Conservation (phyloP, 2,888 invertebrate species). For the Vanessa cardui region DNA sequence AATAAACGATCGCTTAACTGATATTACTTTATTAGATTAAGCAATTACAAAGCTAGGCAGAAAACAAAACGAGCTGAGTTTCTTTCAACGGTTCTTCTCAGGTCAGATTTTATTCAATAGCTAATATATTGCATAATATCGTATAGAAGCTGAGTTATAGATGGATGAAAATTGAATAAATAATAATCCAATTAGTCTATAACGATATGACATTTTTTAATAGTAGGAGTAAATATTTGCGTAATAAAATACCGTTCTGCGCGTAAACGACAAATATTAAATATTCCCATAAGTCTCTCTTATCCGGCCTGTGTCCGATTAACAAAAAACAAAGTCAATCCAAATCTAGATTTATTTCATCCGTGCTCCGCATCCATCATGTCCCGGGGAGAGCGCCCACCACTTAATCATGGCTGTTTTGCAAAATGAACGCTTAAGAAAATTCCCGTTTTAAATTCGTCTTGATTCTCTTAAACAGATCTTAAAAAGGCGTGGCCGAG, state of each 20-base stretch:
- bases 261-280: background rate
- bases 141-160: too few species aligned
- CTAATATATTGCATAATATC: too few species aligned
- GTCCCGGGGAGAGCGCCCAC: slow-evolving; percentile 49
- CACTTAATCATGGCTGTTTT: slow-evolving; percentile 70
- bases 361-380: slow-evolving; percentile 42
- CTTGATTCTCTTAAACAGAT: slow-evolving; percentile 64
- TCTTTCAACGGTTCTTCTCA: too few species aligned
- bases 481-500: slow-evolving; percentile 72
- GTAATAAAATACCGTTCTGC: background rate
- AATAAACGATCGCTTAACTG: too few species aligned
- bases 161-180: too few species aligned
- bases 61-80: too few species aligned
- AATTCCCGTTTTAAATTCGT: slow-evolving; percentile 67
- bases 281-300: slow-evolving; percentile 1
- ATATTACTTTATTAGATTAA: too few species aligned
- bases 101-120: too few species aligned
- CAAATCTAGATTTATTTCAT: slow-evolving; percentile 37
- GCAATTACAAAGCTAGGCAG: too few species aligned
- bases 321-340: slow-evolving; percentile 19
- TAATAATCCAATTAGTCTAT: too few species aligned
- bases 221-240: too few species aligned
- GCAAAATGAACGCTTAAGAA: slow-evolving; percentile 63
- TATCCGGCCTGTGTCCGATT: slow-evolving; percentile 15
- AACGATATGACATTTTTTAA: too few species aligned